Percentiles rank a stretch among this genome's conserved stretches.
These are phyloP conservation scores for Stegana nigrithorax DNA, from an alignment of 2,888 invertebrate genomes.

Conservation along the genomic window DNA sequence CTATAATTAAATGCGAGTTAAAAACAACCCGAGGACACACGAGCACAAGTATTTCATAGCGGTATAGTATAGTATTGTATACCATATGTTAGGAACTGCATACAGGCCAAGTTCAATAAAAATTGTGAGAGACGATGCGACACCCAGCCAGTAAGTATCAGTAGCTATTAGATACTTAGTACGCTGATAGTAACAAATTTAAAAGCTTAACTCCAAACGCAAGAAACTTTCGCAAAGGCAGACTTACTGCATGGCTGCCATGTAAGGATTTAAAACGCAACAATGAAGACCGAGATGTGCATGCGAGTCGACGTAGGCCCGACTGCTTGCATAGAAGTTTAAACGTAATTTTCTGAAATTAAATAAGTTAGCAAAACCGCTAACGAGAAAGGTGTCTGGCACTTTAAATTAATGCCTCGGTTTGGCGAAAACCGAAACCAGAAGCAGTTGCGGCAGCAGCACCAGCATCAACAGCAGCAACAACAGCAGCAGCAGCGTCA, in stretches of 20 bases:
- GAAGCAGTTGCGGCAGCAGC: slow-evolving; percentile 26
- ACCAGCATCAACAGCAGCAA: slow-evolving; percentile 10
- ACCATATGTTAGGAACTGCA: too few relatives aligned
- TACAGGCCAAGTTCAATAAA: too few relatives aligned
- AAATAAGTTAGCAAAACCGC: slow-evolving; percentile 56
- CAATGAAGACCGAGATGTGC: too few relatives aligned
- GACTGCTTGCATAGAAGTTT: slow-evolving; percentile 1
- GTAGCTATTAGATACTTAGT: too few relatives aligned
- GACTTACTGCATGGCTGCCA: too few relatives aligned
- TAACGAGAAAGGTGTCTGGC: slow-evolving; percentile 61
- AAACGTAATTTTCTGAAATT: slow-evolving; percentile 38
- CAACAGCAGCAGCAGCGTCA: slow-evolving; percentile 8
- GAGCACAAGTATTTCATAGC: too few relatives aligned
- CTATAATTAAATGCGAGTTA: not conserved
- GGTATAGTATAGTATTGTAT: too few relatives aligned
- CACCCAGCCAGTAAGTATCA: too few relatives aligned
- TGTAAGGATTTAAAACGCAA: too few relatives aligned
- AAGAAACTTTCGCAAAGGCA: not conserved
- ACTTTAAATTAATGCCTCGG: slow-evolving; percentile 60
- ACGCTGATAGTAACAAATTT: not conserved
- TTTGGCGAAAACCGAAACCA: slow-evolving; percentile 41
- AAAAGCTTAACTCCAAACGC: not conserved
- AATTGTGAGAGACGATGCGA: too few relatives aligned
- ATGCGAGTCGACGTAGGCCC: too few relatives aligned
- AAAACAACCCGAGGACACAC: too few relatives aligned